Evolutionary conservation across 1,140 invertebrate genomes (phyloP).

Genomic region (Cheumatopsyche charites): DNA sequence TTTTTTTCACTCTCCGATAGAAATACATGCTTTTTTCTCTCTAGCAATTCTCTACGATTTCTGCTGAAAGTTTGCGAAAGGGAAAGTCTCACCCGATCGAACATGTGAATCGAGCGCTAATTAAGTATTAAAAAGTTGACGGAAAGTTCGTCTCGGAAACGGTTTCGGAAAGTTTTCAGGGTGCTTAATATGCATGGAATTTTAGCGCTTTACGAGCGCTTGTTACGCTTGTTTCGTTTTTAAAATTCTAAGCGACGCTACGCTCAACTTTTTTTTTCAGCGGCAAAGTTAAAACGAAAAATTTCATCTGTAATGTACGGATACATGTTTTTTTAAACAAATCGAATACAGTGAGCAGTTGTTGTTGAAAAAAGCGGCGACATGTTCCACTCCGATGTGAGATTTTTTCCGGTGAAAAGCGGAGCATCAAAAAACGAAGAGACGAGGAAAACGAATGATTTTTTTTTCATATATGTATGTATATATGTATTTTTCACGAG

Average conservation of each 20-base stretch:
- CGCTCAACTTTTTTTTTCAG: no score
- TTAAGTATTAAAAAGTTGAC: slow-evolving; percentile 18
- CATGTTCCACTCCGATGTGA: not conserved
- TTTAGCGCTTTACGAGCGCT: slow-evolving; percentile 1
- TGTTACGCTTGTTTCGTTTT: no score
- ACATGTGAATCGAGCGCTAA: slow-evolving; percentile 15
- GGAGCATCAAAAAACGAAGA: no score
- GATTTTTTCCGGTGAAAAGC: no score
- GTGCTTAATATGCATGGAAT: slow-evolving; percentile 6
- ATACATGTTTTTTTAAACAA: no score
- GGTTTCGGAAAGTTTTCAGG: slow-evolving; percentile 1
- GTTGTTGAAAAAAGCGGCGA: no score
- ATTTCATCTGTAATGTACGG: no score
- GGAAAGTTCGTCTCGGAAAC: slow-evolving; percentile 5
- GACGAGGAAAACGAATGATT: not conserved
- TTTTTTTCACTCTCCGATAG: not conserved
- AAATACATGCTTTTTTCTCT: no score
- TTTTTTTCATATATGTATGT: not conserved
- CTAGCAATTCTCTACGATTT: not conserved
- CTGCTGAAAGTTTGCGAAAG: not conserved
- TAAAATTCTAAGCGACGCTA: no score
- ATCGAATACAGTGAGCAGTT: no score
- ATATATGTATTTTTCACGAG: not conserved
- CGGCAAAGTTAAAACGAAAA: no score
- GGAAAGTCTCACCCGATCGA: slow-evolving; percentile 1